phyloP scores from a whole-genome alignment of 1,140 invertebrate genomes.

The Orius insidiosus region DNA sequence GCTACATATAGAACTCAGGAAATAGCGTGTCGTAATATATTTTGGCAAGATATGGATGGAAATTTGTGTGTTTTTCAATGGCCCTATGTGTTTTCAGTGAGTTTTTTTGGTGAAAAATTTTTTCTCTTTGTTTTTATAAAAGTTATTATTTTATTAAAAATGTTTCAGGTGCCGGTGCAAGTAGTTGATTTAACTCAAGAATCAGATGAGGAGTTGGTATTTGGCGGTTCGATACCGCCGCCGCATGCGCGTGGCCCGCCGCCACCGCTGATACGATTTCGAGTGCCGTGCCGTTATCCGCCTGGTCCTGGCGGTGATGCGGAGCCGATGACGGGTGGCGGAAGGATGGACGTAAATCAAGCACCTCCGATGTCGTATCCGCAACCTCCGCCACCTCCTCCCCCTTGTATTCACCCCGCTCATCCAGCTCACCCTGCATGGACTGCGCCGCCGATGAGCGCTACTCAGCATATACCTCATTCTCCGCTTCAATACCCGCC shows the following conservation, averaged over 20 bases:
- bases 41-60: constrained; percentile 4
- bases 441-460: constrained; percentile 19
- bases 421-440: constrained; percentile 25
- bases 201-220: constrained; percentile 35
- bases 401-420: constrained; percentile 23
- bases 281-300: constrained; percentile 18
- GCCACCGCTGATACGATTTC: constrained; percentile 18
- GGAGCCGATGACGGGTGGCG: constrained; percentile 21
- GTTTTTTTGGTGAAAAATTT: constrained; percentile 12
- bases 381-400: constrained; percentile 14
- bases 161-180: constrained; percentile 19
- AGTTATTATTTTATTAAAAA: constrained; percentile 6
- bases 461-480: constrained; percentile 8
- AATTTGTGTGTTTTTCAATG: constrained; percentile 8
- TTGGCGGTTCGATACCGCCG: constrained; percentile 19
- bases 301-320: constrained; percentile 2
- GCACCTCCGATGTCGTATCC: constrained; percentile 15
- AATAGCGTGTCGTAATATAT: too few relatives aligned
- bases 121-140: neutral
- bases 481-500: constrained; percentile 7
- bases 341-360: constrained; percentile 22
- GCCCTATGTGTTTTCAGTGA: constrained; percentile 26
- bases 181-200: constrained; percentile 47
- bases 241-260: constrained; percentile 16
- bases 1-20: too few relatives aligned